Evolutionary conservation across 2,888 invertebrate species (phyloP), one percentile per base, ranked within the genome.

Genomic region (Tineola bisselliella): DNA sequence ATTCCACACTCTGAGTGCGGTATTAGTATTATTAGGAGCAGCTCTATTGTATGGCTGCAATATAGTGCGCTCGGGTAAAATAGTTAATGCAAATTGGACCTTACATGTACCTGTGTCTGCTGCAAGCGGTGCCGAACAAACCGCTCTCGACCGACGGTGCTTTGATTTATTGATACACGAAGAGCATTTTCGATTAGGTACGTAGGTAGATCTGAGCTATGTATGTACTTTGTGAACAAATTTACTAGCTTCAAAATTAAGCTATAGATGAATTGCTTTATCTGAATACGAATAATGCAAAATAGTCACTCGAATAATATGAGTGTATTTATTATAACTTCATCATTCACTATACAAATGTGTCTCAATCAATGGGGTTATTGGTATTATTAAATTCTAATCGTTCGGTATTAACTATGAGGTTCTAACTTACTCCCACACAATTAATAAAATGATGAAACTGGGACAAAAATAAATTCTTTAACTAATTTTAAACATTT

Each of bases 111-210:
- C 59, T 59, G 44, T 48, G 60, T 59, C 59, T 19, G 62, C 18
- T 56, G 62, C 33, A 12, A 59, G 44, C 25, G 19, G 38, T 43
- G 38, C 12, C 25, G 33, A 33, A 57, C 60, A 60, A 59, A 59
- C 58, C 33, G 60, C 60, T 59, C 60, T 13, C 19, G 38, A 25
- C 56, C 57, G 30, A 60, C 54, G 44, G 56, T 30, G 17, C 56
- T 44, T 48, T 62, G 62, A 62, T 62, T 60, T 62, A 62, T 60
- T 48, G 62, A 62, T 44, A 60, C 57, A 15, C 31, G 60, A 62
- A 60, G 60, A 60, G 62, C 60, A 62, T 62, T 60, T 60, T 60
- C 54, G 62, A 62, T 60, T 62, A 62, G 60, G 15, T 44, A 19
- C 19, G 56, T 56, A 58, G 33, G 58, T 58, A 58, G 31, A n/a